A percentile compares a stretch with the other conserved stretches of the same genome.
Conservation (phyloP, 2,888 invertebrate genomes). For the Himalopsyche anomala region DNA sequence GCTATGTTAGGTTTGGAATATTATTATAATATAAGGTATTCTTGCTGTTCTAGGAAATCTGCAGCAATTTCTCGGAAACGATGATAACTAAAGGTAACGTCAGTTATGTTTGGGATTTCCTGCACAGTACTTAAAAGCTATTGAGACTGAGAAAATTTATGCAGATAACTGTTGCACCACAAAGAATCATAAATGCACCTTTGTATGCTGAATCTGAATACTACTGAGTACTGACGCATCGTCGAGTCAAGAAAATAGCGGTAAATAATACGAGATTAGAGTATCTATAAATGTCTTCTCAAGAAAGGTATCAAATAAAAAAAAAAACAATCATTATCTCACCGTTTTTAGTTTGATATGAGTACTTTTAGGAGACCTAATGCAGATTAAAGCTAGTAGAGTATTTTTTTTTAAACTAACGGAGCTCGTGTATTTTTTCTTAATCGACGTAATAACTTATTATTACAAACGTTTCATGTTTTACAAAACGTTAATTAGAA, state of each 20-base stretch:
- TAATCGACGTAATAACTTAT: too few species aligned
- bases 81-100: neutral
- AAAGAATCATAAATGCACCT: neutral
- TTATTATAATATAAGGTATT: too few species aligned
- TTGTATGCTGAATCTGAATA: neutral
- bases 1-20: too few species aligned
- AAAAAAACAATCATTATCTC: neutral
- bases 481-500: too few species aligned
- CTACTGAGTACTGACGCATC: neutral
- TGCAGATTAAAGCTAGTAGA: neutral
- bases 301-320: neutral
- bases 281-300: neutral
- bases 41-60: too few species aligned
- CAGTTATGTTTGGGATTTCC: neutral
- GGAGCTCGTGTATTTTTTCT: too few species aligned
- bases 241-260: neutral
- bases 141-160: neutral
- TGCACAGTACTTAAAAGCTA: neutral
- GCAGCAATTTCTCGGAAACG: too few species aligned
- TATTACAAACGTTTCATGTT: too few species aligned
- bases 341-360: neutral
- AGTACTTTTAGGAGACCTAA: neutral
- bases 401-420: too few species aligned
- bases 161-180: constrained; percentile 7
- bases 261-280: neutral